Evolutionary conservation across 2,113 vertebrate genomes (phyloP).

Genomic region (Alexandromys fortis): DNA sequence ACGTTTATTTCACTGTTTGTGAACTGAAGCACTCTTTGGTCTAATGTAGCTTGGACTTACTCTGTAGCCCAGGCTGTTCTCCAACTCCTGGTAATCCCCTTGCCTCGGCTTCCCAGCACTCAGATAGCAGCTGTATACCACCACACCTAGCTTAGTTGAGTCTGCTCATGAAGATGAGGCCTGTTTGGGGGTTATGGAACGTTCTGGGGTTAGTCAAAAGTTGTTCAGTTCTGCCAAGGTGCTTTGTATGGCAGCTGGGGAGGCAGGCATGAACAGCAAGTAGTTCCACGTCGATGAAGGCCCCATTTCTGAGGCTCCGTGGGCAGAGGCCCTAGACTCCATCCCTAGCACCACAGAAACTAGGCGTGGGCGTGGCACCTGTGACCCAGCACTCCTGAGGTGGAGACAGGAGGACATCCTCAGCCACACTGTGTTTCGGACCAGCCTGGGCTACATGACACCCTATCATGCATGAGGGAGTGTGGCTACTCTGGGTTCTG

Average conservation of each 20-base stretch:
- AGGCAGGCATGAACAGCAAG: accelerated
- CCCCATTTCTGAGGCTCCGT: neutral
- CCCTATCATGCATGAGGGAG: neutral
- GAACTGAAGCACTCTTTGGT: neutral
- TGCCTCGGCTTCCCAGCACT: neutral
- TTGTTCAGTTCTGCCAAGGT: neutral
- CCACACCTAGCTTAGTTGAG: neutral
- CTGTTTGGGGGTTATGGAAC: neutral
- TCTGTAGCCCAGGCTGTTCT: neutral
- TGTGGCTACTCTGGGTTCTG: neutral
- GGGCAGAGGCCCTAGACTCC: neutral
- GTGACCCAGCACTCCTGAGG: neutral
- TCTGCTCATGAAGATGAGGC: neutral
- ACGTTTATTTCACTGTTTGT: neutral
- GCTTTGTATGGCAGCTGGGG: neutral
- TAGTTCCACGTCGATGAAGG: neutral
- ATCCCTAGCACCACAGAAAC: neutral
- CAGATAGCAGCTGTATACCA: neutral
- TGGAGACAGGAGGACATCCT: neutral
- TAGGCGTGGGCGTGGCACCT: neutral
- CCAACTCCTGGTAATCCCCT: neutral
- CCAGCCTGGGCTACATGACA: neutral
- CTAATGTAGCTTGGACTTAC: neutral
- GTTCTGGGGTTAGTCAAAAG: neutral
- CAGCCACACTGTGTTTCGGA: no score